Evolutionary conservation across 2,113 vertebrate species (phyloP).

Genomic region (Mola mola): DNA sequence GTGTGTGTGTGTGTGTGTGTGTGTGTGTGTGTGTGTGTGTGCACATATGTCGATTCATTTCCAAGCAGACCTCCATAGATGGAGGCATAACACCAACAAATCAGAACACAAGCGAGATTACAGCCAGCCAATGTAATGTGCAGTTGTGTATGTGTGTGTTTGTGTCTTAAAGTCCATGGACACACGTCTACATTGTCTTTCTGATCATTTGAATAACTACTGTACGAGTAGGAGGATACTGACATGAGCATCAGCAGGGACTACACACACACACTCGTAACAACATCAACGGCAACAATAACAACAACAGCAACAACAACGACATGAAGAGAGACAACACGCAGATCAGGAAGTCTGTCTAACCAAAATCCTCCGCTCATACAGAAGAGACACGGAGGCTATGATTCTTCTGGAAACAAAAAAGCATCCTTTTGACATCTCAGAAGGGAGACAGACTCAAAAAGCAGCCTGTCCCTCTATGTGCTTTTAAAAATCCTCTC

Average conservation of each 20-base stretch:
- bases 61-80: slow-evolving; percentile 40
- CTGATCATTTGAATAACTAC: slow-evolving; percentile 60
- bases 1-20: slow-evolving; percentile 6
- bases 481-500: slow-evolving; percentile 63
- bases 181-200: slow-evolving; percentile 55
- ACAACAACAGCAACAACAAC: slow-evolving; percentile 52
- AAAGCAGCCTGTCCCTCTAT: slow-evolving; percentile 49
- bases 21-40: background rate
- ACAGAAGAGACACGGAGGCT: slow-evolving; percentile 62
- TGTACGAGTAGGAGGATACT: slow-evolving; percentile 66
- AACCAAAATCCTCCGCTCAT: slow-evolving; percentile 59
- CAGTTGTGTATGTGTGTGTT: slow-evolving; percentile 8
- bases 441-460: slow-evolving; percentile 42
- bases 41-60: slow-evolving; percentile 23
- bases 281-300: slow-evolving; percentile 51
- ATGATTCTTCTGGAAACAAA: slow-evolving; percentile 52
- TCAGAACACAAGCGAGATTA: background rate
- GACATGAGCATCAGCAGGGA: slow-evolving; percentile 69
- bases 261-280: slow-evolving; percentile 54
- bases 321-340: slow-evolving; percentile 66
- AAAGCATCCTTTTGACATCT: slow-evolving; percentile 54
- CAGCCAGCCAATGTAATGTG: background rate
- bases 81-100: slow-evolving; percentile 49
- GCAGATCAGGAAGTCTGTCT: slow-evolving; percentile 57
- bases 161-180: slow-evolving; percentile 49